phyloP scores from a whole-genome alignment of 2,888 invertebrate species.

The Cyaniris semiargus region DNA sequence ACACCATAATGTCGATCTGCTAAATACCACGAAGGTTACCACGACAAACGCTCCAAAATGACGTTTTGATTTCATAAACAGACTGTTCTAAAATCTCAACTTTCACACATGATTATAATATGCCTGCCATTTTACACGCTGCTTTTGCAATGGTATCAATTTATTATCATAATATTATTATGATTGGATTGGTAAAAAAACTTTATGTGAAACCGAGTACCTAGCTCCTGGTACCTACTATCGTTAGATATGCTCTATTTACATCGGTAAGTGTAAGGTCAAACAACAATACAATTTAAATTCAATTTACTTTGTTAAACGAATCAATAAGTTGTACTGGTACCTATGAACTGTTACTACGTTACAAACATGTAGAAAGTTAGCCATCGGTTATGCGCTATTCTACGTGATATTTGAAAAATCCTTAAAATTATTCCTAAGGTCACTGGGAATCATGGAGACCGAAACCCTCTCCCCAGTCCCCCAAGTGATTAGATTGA shows the following conservation, averaged over 20 bases:
- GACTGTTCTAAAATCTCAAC: no score
- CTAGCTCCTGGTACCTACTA: not conserved
- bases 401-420: not conserved
- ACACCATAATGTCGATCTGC: not conserved
- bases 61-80: not conserved
- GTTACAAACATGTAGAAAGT: not conserved
- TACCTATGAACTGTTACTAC: not conserved
- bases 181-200: no score
- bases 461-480: no score
- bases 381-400: not conserved
- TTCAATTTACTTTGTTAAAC: slow-evolving; percentile 13
- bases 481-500: no score
- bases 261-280: slow-evolving; percentile 2
- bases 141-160: no score
- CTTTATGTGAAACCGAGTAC: slow-evolving; percentile 18
- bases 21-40: not conserved
- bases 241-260: slow-evolving; percentile 29
- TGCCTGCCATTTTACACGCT: no score
- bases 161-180: no score
- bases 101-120: no score
- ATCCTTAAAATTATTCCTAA: not conserved
- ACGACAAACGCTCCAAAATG: not conserved
- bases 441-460: no score
- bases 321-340: not conserved
- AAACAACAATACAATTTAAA: slow-evolving; percentile 26